Conservation (phyloP, 2,888 invertebrate genomes). For the Cryptocephalus primarius region DNA sequence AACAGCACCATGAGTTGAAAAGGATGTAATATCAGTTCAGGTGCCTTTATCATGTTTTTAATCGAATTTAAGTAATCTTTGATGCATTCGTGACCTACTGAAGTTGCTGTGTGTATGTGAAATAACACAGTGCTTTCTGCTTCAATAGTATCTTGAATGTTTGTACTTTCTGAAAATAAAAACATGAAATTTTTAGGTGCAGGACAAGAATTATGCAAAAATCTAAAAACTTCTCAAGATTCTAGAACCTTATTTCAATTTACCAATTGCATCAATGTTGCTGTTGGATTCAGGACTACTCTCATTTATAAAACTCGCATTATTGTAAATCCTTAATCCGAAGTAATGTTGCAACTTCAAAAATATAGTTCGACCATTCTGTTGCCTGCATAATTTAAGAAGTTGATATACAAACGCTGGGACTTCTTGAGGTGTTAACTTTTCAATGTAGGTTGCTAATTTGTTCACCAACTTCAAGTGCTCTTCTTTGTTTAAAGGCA, state of each 20-base stretch:
- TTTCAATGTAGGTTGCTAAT: slow-evolving; percentile 47
- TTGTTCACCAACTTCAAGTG: slow-evolving; percentile 51
- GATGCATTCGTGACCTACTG: slow-evolving; percentile 35
- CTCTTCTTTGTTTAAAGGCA: slow-evolving; percentile 46
- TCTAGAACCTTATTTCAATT: not conserved
- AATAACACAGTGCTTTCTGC: slow-evolving; percentile 51
- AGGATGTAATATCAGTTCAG: slow-evolving; percentile 50
- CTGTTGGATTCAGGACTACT: slow-evolving; percentile 17
- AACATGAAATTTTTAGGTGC: slow-evolving; percentile 2
- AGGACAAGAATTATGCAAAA: not conserved
- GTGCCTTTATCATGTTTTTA: slow-evolving; percentile 43
- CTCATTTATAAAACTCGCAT: slow-evolving; percentile 14
- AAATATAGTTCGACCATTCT: slow-evolving; percentile 30
- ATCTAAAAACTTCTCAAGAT: too few species aligned
- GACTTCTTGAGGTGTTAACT: slow-evolving; percentile 48
- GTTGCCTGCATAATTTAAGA: slow-evolving; percentile 44
- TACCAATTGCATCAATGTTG: slow-evolving; percentile 29
- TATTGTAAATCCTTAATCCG: slow-evolving; percentile 25
- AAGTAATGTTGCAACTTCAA: slow-evolving; percentile 32
- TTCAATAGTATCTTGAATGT: slow-evolving; percentile 43
- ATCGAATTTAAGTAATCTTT: slow-evolving; percentile 37
- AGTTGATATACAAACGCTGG: slow-evolving; percentile 59
- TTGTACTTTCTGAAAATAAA: slow-evolving; percentile 31
- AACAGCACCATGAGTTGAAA: slow-evolving; percentile 52
- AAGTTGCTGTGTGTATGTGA: slow-evolving; percentile 42